Evolutionary conservation across 2,888 invertebrate genomes (phyloP).

Genomic region (Onthophagus sagittarius): DNA sequence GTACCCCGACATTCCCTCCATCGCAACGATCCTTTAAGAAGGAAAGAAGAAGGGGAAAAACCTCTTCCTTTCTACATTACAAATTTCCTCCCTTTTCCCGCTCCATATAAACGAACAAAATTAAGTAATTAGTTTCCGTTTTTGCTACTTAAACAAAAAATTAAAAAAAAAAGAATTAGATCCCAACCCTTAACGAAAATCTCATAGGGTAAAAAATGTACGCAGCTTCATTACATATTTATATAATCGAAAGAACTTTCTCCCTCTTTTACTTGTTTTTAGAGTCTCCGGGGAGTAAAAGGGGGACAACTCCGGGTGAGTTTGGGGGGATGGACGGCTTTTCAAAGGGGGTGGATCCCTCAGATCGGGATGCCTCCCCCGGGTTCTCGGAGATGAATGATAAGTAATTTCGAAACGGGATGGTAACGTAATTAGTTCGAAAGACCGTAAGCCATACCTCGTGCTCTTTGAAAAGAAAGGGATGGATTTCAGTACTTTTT

Average conservation of each 20-base stretch:
- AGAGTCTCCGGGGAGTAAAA: background rate
- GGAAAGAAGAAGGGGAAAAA: background rate
- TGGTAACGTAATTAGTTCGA: conserved; percentile 67
- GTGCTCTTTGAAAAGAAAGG: background rate
- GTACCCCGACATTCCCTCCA: conserved; percentile 13
- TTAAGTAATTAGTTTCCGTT: background rate
- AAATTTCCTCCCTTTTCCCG: conserved; percentile 20
- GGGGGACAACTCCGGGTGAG: background rate
- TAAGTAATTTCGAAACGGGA: conserved; percentile 68
- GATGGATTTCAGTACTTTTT: background rate
- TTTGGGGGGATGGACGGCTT: background rate
- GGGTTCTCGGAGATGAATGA: conserved; percentile 46
- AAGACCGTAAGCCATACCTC: background rate
- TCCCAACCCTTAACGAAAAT: background rate
- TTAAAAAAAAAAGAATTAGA: background rate
- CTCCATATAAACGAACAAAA: background rate
- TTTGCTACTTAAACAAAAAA: conserved; percentile 27
- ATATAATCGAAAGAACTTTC: conserved; percentile 28
- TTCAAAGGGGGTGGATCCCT: background rate
- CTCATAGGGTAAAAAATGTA: background rate
- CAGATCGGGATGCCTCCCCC: background rate
- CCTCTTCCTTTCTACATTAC: conserved; percentile 25
- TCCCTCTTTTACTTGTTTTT: conserved; percentile 31
- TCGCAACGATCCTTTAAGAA: background rate
- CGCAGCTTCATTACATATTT: conserved; percentile 20